Base-by-base conservation (phyloP, 1,140 invertebrate species). In the Drosophila nasuta region DNA sequence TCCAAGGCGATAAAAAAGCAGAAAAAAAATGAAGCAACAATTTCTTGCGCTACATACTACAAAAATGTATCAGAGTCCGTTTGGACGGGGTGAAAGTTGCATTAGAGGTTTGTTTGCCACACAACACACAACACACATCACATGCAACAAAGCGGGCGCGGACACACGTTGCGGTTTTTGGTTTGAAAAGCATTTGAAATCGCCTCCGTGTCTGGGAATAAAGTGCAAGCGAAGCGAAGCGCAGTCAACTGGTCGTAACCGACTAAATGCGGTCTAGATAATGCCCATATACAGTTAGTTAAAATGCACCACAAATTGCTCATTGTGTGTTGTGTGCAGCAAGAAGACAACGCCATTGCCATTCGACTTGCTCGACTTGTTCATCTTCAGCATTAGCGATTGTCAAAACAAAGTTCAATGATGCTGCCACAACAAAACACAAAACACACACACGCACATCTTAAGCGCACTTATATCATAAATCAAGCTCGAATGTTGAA, bases 351-450 rank as follows among this genome's bases (percentile, higher is more conserved):
- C 33, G 45, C 54, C 46, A 28, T 30, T 30, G n/a, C 45, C 48
- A 41, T 38, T 2, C 8, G 33, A 59, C 43, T 57, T 52, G 52
- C 10, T 10, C 38, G 45, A 71, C 68, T 71, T 65, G 43, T 59
- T 64, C 67, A 70, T 66, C 79, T 73, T 46, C 28, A 20, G 54
- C 45, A 63, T 60, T 70, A 51, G 75, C 35, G 72, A 69, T 52
- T 78, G 54, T 67, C 66, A 66, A 82, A 79, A 82, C 81, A 82
- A 79, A 82, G 80, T 82, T 82, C 80, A 82, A 82, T 82, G 75
- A 79, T 82, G 80, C 66, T 64, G 49, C 38, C 64, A 67, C 48
- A 17, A 30, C 46, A 30, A 28, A 25, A 46, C 28, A n/a, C 48
- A 54, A 48, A 20, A 46, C 38, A n/a, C 48, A 54, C 58, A 43